Conservation (phyloP, 2,797 vertebrate genomes). For the Cyprinella venusta region DNA sequence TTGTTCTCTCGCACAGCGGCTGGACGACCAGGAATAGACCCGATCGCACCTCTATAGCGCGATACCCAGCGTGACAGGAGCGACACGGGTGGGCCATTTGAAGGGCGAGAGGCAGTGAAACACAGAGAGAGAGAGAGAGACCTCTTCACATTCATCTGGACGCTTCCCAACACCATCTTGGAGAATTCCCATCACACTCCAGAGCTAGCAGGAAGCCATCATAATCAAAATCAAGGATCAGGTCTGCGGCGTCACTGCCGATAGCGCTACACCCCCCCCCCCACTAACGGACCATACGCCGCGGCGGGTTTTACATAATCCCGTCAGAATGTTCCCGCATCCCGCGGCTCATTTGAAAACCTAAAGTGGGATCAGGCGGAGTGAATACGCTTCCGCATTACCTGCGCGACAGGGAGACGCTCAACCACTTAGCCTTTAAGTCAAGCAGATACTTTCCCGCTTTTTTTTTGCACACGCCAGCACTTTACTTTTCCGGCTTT, state of each 20-base stretch:
- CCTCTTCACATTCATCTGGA: not conserved
- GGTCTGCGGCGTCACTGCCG: conserved; percentile 1
- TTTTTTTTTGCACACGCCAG: conserved; percentile 75
- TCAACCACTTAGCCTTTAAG: conserved; percentile 78
- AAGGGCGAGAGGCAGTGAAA: conserved; percentile 11
- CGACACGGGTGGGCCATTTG: conserved; percentile 42
- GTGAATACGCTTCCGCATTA: conserved; percentile 51
- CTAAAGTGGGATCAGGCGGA: conserved; percentile 52
- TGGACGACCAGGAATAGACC: conserved; percentile 52
- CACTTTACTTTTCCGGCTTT: conserved; percentile 78
- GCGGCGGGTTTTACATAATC: conserved; percentile 55
- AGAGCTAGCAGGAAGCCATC: conserved; percentile 37
- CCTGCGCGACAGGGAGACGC: conserved; percentile 58
- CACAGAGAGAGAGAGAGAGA: conserved; percentile 1
- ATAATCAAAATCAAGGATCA: conserved; percentile 57
- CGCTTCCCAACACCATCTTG: not conserved
- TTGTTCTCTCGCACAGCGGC: conserved; percentile 53
- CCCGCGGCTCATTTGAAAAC: conserved; percentile 47
- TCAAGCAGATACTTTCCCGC: conserved; percentile 70
- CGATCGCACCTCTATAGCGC: conserved; percentile 45
- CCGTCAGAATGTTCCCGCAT: conserved; percentile 51
- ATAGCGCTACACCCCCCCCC: conserved; percentile 14
- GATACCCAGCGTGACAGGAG: conserved; percentile 45
- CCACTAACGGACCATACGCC: not conserved
- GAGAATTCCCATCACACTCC: conserved; percentile 54